Base-by-base conservation (phyloP, 2,113 vertebrate species). In the Sander lucioperca region DNA sequence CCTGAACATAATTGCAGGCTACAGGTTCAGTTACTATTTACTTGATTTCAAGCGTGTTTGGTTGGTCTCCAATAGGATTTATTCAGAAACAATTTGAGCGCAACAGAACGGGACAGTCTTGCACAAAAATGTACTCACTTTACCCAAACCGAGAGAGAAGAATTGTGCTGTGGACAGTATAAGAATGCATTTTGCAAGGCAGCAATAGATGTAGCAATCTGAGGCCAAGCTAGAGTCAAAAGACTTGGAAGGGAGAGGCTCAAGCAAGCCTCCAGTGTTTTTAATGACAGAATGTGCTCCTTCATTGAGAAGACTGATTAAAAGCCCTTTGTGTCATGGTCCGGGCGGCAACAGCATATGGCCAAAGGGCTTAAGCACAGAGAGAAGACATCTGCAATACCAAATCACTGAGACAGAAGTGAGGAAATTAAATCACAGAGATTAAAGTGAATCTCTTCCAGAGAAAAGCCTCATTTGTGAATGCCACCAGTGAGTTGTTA, bases 261-360 rank as follows among this genome's bases (percentile, higher is more conserved):
- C 2, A 1, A 63, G 59, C 53, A 6, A 62, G 51, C 39, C 67
- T 80, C 58, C 76, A 65, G 66, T 63, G 51, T 66, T 74, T 62
- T 84, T 88, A 90, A 89, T 88, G 86, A 76, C 81, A 72, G 84
- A 83, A 87, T 85, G 77, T 86, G 89, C 83, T 83, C 78, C 56
- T 79, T 91, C 88, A 89, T 63, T 36, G 84, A 88, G 88, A 88
- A 33, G 71, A 63, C 86, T 90, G 91, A 93, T 93, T 93, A 91
- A 91, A 88, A 85, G 66, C 51, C 78, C 70, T 77, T 45, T 30
- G 76, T 83, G 84, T 87, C 86, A 62, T 6, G 43, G 85, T 80
- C 81, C 53, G 66, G 73, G 88, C 30, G n/a, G 86, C 66, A 2
- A 69, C 14, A 80, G 83, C 91, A 89, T 91, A 91, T 91, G 93